Evolutionary conservation across 2,113 vertebrate genomes (phyloP).

Genomic region (zebrafish (Danio rerio)): GRCz12tu NC_133194.1:33476001-33476500

Average conservation of each 20-base stretch:
- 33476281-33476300: slow-evolving; percentile 78
- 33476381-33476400: slow-evolving; percentile 18
- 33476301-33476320: slow-evolving; percentile 72
- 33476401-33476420: not conserved
- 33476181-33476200: slow-evolving; percentile 80
- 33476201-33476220: slow-evolving; percentile 75
- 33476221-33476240: slow-evolving; percentile 61
- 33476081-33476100: slow-evolving; percentile 82
- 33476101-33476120: slow-evolving; percentile 86
- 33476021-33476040: not conserved
- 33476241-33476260: slow-evolving; percentile 68
- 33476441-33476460: slow-evolving; percentile 88
- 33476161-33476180: slow-evolving; percentile 74
- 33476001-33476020: too few species aligned
- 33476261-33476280: slow-evolving; percentile 74
- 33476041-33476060: not conserved
- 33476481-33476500: not conserved
- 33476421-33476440: slow-evolving; percentile 80
- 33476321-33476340: slow-evolving; percentile 72
- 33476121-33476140: slow-evolving; percentile 80
- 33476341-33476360: slow-evolving; percentile 74
- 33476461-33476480: slow-evolving; percentile 56
- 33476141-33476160: slow-evolving; percentile 78
- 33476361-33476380: slow-evolving; percentile 61
- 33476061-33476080: not conserved